Percentiles rank a stretch among this genome's conserved stretches.
Evolutionary conservation across 2,888 invertebrate species (phyloP).

Genomic region (Dryobota labecula): DNA sequence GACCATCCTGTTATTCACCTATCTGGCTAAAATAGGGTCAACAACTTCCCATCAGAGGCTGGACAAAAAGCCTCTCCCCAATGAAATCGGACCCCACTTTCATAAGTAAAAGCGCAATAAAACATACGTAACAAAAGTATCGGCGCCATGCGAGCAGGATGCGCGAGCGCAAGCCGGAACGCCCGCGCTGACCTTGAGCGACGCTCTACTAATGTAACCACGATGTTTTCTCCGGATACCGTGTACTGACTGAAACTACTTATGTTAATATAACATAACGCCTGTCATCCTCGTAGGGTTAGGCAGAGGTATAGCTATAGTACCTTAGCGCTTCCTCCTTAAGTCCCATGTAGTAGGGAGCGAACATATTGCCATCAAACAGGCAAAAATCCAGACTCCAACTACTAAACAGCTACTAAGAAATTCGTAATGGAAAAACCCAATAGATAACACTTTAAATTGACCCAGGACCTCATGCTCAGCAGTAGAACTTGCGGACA

Average conservation of each 20-base stretch:
- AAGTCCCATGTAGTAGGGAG: too few species aligned
- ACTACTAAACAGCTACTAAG: too few species aligned
- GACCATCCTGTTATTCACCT: too few species aligned
- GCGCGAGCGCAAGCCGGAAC: constrained; percentile 72
- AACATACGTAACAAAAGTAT: constrained; percentile 52
- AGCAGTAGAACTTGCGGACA: too few species aligned
- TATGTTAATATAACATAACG: not conserved
- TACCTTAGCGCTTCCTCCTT: too few species aligned
- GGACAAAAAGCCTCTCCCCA: constrained; percentile 27
- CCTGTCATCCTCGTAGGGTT: too few species aligned
- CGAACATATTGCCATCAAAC: too few species aligned
- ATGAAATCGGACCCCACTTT: constrained; percentile 56
- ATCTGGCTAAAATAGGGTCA: not conserved
- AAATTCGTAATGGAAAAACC: too few species aligned
- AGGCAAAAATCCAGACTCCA: too few species aligned
- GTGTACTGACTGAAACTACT: constrained; percentile 9
- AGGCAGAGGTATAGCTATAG: too few species aligned
- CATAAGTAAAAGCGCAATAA: constrained; percentile 59
- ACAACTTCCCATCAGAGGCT: not conserved
- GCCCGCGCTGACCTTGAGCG: constrained; percentile 72
- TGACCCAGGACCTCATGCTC: too few species aligned
- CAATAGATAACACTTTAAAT: too few species aligned
- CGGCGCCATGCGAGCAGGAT: constrained; percentile 67
- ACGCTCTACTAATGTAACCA: constrained; percentile 62
- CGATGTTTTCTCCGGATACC: constrained; percentile 56